Conservation (phyloP, 2,113 vertebrate species). For the Arenaria interpres region DNA sequence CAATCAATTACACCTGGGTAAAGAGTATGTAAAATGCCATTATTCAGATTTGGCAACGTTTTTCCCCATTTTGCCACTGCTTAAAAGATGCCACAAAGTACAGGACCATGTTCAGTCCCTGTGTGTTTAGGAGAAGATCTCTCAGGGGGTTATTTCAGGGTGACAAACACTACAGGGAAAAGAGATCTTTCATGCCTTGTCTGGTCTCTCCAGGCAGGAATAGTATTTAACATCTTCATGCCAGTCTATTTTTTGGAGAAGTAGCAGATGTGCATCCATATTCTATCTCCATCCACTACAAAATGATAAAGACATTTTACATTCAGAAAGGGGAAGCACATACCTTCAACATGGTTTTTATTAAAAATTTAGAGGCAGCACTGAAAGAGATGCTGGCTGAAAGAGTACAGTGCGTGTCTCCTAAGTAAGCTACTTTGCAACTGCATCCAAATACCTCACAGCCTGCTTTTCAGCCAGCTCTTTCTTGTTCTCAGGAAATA, state of each 20-base stretch:
- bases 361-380: background rate
- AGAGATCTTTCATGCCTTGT: background rate
- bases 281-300: background rate
- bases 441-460: background rate
- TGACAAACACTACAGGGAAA: background rate
- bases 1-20: background rate
- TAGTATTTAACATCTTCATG: background rate
- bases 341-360: background rate
- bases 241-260: background rate
- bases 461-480: background rate
- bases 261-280: background rate
- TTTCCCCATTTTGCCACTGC: background rate
- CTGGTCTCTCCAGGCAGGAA: background rate
- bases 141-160: background rate
- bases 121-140: background rate
- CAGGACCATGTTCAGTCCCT: background rate
- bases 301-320: background rate
- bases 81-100: background rate
- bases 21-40: background rate
- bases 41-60: background rate
- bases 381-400: background rate
- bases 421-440: background rate
- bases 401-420: background rate
- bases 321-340: background rate
- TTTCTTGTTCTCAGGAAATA: background rate